Evolutionary conservation across 1,140 invertebrate genomes (phyloP), one percentile per base, ranked within the genome.

Genomic region (Drosophila dunni): DNA sequence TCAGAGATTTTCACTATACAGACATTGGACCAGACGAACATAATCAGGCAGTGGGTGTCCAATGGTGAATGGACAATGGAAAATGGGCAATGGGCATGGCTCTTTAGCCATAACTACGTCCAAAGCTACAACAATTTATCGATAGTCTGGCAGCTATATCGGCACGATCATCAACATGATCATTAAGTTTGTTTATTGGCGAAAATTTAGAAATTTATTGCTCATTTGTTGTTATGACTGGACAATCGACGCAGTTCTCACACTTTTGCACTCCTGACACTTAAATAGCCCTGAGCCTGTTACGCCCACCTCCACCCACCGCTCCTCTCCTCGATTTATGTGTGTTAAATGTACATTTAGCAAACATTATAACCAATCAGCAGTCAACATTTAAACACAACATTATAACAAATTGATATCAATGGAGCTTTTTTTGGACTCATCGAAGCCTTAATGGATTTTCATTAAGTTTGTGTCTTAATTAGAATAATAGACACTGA

Each of bases 131-230:
- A 42, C n/a, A 62, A 29, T 51, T 63, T n/a, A 36, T 56, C 51
- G 40, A 15, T 5, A 17, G 33, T 7, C 51, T 54, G 33, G 33
- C 51, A 20, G 42, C 33, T 45, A 44, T 15, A 60, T 50, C 48
- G 64, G 66, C 73, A 79, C 56, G 61, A 88, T 84, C 76, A 80
- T 78, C 77, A 80, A 72, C 77, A 83, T 88, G 76, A 88, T 88
- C 79, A 89, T 89, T 84, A 84, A 58, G 80, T 84, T 84, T 73
- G 84, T 81, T 89, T 84, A 89, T 89, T 89, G 84, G 80, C 75
- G 81, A 89, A 89, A 89, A 89, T 89, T 84, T 84, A 79, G 69
- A 89, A 89, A 89, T 84, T 89, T 89, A 89, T 89, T 89, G 78
- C 80, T 81, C 74, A 75, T 89, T 84, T 88, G 77, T 78, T 89